Evolutionary conservation across 2,113 vertebrate genomes (phyloP).

Genomic region (Carollia perspicillata): DNA sequence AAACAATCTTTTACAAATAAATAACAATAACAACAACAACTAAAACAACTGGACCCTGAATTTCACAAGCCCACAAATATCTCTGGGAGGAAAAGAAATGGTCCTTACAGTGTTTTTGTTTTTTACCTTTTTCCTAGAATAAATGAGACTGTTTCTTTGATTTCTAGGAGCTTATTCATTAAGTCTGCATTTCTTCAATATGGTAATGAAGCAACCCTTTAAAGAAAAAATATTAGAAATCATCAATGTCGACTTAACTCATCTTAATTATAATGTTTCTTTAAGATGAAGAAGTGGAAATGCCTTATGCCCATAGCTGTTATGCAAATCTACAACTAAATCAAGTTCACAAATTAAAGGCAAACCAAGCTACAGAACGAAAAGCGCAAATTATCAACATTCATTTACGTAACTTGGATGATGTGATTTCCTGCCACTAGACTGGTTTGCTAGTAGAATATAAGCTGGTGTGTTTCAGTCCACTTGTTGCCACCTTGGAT

Average conservation of each 20-base stretch:
- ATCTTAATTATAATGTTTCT: conserved; percentile 29
- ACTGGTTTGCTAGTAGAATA: neutral
- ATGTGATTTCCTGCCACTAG: neutral
- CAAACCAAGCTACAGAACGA: conserved; percentile 2
- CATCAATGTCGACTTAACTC: neutral
- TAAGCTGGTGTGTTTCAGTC: neutral
- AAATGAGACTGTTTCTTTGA: neutral
- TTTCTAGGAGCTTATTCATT: neutral
- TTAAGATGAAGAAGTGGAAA: neutral
- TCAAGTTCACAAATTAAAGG: conserved; percentile 23
- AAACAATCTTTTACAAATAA: neutral
- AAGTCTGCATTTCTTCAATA: neutral
- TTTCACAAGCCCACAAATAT: neutral
- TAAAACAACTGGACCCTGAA: neutral
- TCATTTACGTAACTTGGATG: neutral
- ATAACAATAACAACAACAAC: neutral
- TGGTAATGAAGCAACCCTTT: neutral
- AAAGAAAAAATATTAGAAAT: conserved; percentile 31
- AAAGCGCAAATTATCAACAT: conserved; percentile 24
- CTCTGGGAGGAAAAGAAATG: neutral
- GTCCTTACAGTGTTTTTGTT: neutral
- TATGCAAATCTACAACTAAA: conserved; percentile 27
- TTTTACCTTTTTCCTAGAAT: neutral
- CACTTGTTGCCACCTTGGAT: neutral
- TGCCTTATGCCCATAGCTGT: neutral